These are phyloP conservation scores for Thyatira batis DNA, from an alignment of 2,888 invertebrate species.

Conservation along the genomic window DNA sequence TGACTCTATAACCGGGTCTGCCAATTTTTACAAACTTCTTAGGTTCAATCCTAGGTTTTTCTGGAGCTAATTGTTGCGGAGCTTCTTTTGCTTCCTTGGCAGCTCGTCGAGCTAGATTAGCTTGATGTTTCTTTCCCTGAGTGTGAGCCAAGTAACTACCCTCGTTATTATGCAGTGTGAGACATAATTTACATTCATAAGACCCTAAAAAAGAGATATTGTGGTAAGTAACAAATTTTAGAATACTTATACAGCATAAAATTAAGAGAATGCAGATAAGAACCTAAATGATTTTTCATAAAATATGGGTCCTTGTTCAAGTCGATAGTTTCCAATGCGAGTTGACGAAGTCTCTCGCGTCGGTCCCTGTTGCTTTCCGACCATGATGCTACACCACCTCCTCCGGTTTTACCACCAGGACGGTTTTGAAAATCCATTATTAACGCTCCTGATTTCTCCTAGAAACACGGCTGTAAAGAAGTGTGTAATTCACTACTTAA, in stretches of 20 bases:
- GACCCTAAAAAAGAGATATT: conserved; percentile 82
- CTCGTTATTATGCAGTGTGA: conserved; percentile 99
- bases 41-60: conserved; percentile 97
- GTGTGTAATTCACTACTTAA: neutral
- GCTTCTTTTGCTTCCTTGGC: conserved; percentile 99
- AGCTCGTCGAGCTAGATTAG: conserved; percentile 97
- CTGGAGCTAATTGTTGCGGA: conserved; percentile 95
- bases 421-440: conserved; percentile 99
- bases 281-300: conserved; percentile 99
- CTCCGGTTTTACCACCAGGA: conserved; percentile 99
- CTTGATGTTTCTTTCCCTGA: conserved; percentile 99
- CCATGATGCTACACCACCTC: conserved; percentile 99
- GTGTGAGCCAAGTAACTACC: conserved; percentile 99
- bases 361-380: conserved; percentile 99
- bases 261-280: too few species aligned
- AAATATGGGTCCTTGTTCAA: conserved; percentile 99
- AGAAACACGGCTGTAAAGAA: too few species aligned
- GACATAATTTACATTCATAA: conserved; percentile 99
- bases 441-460: neutral
- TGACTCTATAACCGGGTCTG: conserved; percentile 98
- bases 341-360: conserved; percentile 95
- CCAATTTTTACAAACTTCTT: conserved; percentile 99
- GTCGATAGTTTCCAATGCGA: conserved; percentile 99
- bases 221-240: neutral
- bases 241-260: neutral